A percentile compares a stretch with the other conserved stretches of the same genome.
phyloP scores from a whole-genome alignment of 2,113 vertebrate species.

The Oncorhynchus tshawytscha region DNA sequence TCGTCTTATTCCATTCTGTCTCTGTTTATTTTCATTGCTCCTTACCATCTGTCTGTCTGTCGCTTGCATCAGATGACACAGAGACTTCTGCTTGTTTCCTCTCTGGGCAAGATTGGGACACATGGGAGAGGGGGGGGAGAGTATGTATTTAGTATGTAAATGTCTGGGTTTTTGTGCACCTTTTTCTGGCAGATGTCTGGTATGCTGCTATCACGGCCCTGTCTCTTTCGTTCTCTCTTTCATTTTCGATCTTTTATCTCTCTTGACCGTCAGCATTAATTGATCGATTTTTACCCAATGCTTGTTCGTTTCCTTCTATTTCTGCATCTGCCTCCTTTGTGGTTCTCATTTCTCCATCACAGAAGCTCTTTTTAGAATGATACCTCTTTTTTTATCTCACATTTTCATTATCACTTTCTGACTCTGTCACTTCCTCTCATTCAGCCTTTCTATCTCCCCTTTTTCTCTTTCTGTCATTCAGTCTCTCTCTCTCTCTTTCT shows the following conservation, averaged over 20 bases:
- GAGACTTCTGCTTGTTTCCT: conserved; percentile 16
- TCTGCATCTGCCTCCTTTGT: not conserved
- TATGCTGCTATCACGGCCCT: conserved; percentile 55
- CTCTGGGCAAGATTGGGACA: conserved; percentile 24
- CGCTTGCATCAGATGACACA: conserved; percentile 30
- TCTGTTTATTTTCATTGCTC: conserved; percentile 34
- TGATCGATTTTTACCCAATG: conserved; percentile 19
- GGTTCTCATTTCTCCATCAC: not conserved
- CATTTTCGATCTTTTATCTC: conserved; percentile 9
- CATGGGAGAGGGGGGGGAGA: conserved; percentile 3
- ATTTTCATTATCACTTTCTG: not conserved
- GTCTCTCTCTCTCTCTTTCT: not conserved
- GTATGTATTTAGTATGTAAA: conserved; percentile 1
- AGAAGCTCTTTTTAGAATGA: not conserved
- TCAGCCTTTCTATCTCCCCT: not conserved
- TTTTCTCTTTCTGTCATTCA: not conserved
- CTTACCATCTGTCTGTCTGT: conserved; percentile 23
- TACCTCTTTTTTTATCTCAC: not conserved
- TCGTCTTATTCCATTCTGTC: conserved; percentile 51
- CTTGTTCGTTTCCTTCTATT: not conserved
- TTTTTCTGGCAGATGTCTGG: conserved; percentile 27
- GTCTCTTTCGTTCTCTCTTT: conserved; percentile 21
- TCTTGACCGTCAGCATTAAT: conserved; percentile 31
- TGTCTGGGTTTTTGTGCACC: conserved; percentile 23
- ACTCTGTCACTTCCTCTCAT: not conserved